These are phyloP conservation scores for Liparis tanakae DNA, from an alignment of 2,797 vertebrate species.

Conservation along the genomic window DNA sequence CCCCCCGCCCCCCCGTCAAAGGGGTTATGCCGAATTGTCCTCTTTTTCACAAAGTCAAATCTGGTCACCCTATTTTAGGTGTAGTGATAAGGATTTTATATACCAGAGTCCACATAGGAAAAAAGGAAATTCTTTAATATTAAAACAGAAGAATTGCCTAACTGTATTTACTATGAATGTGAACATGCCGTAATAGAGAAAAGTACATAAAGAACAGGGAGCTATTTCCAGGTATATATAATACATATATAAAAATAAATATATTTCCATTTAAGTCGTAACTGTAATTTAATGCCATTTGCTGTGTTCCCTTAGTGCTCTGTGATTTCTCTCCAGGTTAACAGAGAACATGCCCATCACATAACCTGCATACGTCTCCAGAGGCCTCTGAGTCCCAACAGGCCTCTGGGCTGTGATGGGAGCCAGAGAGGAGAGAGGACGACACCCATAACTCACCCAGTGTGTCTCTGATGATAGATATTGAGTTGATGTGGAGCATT, in stretches of 20 bases:
- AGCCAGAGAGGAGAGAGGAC: not conserved
- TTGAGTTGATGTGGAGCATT: not conserved
- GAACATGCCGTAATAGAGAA: not conserved
- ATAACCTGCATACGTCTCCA: not conserved
- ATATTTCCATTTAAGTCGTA: not conserved
- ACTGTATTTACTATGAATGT: not conserved
- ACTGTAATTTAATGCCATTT: not conserved
- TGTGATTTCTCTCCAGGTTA: not conserved
- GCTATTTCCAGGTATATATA: not conserved
- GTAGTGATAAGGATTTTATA: not conserved
- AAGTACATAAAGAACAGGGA: not conserved
- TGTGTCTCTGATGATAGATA: not conserved
- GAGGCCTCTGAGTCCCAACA: not conserved
- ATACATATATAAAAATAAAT: conserved; percentile 1
- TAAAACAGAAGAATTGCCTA: not conserved
- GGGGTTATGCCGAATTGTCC: no score
- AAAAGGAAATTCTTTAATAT: not conserved
- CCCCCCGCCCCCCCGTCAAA: no score
- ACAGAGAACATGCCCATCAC: not conserved
- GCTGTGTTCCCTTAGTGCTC: not conserved
- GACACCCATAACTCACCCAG: not conserved
- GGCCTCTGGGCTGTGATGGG: not conserved
- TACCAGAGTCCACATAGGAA: not conserved
- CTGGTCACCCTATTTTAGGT: no score
- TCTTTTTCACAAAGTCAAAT: no score